phyloP scores from a whole-genome alignment of 2,888 invertebrate genomes.

The Linnaemya tessellans region DNA sequence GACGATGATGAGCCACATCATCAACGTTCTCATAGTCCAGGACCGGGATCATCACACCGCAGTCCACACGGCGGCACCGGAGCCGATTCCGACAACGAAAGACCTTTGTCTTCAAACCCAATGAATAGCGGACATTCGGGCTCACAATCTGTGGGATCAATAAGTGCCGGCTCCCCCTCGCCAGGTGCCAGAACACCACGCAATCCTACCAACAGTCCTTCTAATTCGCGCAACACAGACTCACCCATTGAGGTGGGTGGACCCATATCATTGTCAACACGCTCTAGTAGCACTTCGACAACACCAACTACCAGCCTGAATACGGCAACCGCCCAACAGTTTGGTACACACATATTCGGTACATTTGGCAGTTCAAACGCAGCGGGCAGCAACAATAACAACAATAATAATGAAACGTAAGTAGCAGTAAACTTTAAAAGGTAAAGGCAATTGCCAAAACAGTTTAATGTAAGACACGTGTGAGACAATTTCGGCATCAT shows the following conservation, averaged over 20 bases:
- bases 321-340: slow-evolving; percentile 84
- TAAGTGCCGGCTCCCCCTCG: slow-evolving; percentile 83
- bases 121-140: slow-evolving; percentile 81
- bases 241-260: slow-evolving; percentile 85
- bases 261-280: slow-evolving; percentile 82
- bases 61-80: slow-evolving; percentile 78
- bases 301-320: slow-evolving; percentile 80
- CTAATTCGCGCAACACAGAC: slow-evolving; percentile 85
- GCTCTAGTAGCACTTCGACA: slow-evolving; percentile 75
- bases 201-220: slow-evolving; percentile 84
- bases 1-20: slow-evolving; percentile 83
- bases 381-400: slow-evolving; percentile 50
- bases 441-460: slow-evolving; percentile 45
- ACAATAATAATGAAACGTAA: slow-evolving; percentile 65
- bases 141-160: slow-evolving; percentile 84
- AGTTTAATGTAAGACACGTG: slow-evolving; percentile 67
- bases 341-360: slow-evolving; percentile 88
- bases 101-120: slow-evolving; percentile 82
- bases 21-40: slow-evolving; percentile 80
- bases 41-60: slow-evolving; percentile 77
- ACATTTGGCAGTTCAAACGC: slow-evolving; percentile 83
- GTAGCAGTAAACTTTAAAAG: slow-evolving; percentile 22
- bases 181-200: slow-evolving; percentile 82
- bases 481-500: slow-evolving; percentile 61
- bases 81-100: slow-evolving; percentile 82